Percentiles rank a stretch among this genome's conserved stretches.
Conservation (phyloP, 2,113 vertebrate genomes). For the Mystacornis crossleyi region DNA sequence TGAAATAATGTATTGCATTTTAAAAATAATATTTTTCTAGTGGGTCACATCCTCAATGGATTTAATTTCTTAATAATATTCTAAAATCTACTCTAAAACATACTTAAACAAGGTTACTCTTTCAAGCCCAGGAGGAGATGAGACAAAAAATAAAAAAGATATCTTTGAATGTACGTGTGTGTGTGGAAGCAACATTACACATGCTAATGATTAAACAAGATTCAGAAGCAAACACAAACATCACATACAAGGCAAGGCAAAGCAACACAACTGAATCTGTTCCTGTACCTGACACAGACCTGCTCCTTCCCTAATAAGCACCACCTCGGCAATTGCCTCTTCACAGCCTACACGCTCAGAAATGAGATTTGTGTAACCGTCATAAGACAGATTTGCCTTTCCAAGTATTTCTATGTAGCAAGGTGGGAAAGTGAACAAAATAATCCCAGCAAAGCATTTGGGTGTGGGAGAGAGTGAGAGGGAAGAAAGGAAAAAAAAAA, state of each 20-base stretch:
- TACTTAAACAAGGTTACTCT: neutral
- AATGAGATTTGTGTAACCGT: neutral
- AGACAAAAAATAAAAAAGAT: neutral
- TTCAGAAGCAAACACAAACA: neutral
- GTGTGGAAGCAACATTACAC: neutral
- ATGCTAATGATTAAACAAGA: neutral
- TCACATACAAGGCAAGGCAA: neutral
- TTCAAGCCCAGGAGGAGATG: neutral
- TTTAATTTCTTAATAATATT: neutral
- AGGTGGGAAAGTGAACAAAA: neutral
- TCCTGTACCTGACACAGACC: neutral
- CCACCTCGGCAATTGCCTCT: neutral
- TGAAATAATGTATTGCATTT: neutral
- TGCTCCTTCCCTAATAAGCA: neutral
- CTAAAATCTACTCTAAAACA: neutral
- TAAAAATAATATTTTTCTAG: neutral
- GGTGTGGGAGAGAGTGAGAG: too few species aligned
- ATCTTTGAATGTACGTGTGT: fast-evolving
- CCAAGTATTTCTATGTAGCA: neutral
- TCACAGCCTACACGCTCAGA: neutral
- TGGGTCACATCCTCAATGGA: neutral
- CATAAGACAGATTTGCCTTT: neutral
- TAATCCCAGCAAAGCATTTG: neutral
- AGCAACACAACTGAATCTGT: neutral
- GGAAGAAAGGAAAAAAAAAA: neutral